Conservation (phyloP, 2,797 vertebrate species). For the Diplodus puntazzo region DNA sequence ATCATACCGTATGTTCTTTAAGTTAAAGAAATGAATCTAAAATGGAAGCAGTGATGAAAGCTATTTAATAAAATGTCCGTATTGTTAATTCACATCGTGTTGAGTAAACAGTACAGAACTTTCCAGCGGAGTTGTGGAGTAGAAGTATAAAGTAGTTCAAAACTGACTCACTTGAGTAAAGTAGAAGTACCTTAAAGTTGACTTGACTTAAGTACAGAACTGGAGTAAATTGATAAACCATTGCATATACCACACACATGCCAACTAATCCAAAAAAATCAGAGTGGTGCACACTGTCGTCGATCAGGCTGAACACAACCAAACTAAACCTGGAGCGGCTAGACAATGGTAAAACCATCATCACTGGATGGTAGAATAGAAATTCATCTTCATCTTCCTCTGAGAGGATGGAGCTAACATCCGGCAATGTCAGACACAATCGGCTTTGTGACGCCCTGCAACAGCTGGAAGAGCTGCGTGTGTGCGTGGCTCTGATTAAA, state of each 20-base stretch:
- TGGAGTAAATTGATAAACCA: not conserved
- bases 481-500: constrained; percentile 57
- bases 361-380: constrained; percentile 19
- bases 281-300: not conserved
- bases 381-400: constrained; percentile 59
- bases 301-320: not conserved
- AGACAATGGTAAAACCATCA: constrained; percentile 22
- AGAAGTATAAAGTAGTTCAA: not conserved
- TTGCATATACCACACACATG: not conserved
- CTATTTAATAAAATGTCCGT: not conserved
- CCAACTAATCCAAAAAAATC: not conserved
- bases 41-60: not conserved
- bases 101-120: not conserved
- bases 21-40: not conserved
- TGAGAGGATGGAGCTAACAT: constrained; percentile 45
- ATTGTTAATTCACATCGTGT: too few relatives aligned
- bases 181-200: not conserved
- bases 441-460: constrained; percentile 66
- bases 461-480: constrained; percentile 61
- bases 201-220: not conserved
- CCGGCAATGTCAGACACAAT: constrained; percentile 67
- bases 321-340: not conserved
- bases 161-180: not conserved
- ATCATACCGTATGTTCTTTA: not conserved
- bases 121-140: not conserved